phyloP scores from a whole-genome alignment of 1,140 invertebrate genomes.

The Pseudomyrmex flavicornis region DNA sequence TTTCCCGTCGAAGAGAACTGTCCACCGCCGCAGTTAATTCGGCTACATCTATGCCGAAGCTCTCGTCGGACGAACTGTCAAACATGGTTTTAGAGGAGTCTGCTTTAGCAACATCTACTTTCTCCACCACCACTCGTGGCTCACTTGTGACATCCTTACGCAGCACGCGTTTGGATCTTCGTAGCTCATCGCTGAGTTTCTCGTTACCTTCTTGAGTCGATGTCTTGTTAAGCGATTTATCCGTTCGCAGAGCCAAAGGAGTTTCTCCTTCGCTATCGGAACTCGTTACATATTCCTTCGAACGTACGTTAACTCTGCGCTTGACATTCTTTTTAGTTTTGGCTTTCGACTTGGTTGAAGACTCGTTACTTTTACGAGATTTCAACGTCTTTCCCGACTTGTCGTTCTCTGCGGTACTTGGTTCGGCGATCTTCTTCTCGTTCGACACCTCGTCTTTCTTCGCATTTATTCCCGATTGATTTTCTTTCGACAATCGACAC shows the following conservation, averaged over 20 bases:
- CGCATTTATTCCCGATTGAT: slow-evolving; percentile 16
- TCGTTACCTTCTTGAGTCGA: slow-evolving; percentile 15
- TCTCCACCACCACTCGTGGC: slow-evolving; percentile 76
- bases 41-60: slow-evolving; percentile 79
- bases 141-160: slow-evolving; percentile 72
- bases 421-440: slow-evolving; percentile 47
- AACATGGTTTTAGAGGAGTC: slow-evolving; percentile 75
- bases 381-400: slow-evolving; percentile 1
- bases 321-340: background rate
- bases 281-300: slow-evolving; percentile 61
- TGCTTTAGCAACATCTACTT: slow-evolving; percentile 75
- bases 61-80: slow-evolving; percentile 82
- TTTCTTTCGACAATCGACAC: slow-evolving; percentile 78
- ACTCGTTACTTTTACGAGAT: background rate
- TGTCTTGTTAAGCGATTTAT: background rate
- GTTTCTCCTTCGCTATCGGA: slow-evolving; percentile 74
- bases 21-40: slow-evolving; percentile 77
- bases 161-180: slow-evolving; percentile 63
- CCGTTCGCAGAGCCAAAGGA: slow-evolving; percentile 61
- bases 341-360: background rate
- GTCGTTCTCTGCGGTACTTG: slow-evolving; percentile 35
- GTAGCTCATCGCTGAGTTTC: slow-evolving; percentile 39
- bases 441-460: slow-evolving; percentile 29
- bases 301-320: slow-evolving; percentile 12
- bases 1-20: slow-evolving; percentile 78